Conservation (phyloP, 1,140 invertebrate genomes). For the Cecropterus lyciades region DNA sequence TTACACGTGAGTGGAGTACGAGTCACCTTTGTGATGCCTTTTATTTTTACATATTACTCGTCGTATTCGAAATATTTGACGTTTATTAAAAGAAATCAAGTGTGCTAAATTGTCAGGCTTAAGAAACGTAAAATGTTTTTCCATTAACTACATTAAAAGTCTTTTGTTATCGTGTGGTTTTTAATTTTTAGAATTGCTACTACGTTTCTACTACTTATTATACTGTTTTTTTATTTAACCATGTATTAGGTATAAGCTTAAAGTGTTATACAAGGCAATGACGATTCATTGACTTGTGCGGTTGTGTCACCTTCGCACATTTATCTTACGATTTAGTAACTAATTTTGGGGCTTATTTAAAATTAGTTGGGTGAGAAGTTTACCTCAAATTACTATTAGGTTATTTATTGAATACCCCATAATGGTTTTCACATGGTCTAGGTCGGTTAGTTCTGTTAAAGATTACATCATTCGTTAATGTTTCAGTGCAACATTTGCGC, state of each 20-base stretch:
- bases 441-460: not conserved
- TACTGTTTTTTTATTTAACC: too few species aligned
- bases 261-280: too few species aligned
- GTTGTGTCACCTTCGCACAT: too few species aligned
- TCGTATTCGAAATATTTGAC: not conserved
- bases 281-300: too few species aligned
- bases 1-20: conserved; percentile 52
- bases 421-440: not conserved
- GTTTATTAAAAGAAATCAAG: conserved; percentile 9
- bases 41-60: conserved; percentile 30
- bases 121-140: not conserved
- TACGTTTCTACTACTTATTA: too few species aligned
- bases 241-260: too few species aligned
- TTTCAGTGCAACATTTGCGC: not conserved
- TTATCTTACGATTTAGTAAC: not conserved
- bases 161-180: not conserved
- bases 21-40: conserved; percentile 18
- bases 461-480: not conserved
- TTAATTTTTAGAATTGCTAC: too few species aligned
- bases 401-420: not conserved
- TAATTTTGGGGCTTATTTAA: not conserved
- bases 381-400: not conserved
- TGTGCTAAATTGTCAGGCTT: conserved; percentile 7
- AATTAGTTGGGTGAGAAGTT: not conserved
- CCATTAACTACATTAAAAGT: not conserved